phyloP scores from a whole-genome alignment of 2,113 vertebrate species.

The Accipiter cooperii region DNA sequence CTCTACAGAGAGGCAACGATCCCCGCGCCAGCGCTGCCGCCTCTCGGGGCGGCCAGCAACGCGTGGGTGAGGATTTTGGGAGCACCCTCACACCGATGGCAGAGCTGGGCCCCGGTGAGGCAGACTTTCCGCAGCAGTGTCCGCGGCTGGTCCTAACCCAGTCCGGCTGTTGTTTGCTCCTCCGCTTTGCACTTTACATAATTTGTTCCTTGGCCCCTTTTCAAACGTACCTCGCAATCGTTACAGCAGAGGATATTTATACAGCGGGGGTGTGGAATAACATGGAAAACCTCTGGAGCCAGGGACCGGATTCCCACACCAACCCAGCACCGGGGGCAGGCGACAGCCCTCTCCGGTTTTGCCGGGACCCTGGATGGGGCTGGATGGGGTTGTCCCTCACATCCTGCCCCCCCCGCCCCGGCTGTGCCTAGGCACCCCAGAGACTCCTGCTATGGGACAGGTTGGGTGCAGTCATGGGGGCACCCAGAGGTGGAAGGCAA shows the following conservation, averaged over 20 bases:
- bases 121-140: background rate
- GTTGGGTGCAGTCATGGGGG: rapidly evolving
- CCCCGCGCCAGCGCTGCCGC: rapidly evolving
- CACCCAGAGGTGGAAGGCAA: background rate
- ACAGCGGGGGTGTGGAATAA: background rate
- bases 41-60: background rate
- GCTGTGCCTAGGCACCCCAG: rapidly evolving
- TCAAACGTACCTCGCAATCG: background rate
- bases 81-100: background rate
- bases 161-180: background rate
- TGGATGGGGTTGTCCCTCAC: background rate
- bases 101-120: background rate
- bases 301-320: background rate
- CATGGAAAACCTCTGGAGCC: background rate
- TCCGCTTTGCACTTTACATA: background rate
- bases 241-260: background rate
- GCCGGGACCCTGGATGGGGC: too few species aligned
- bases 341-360: background rate
- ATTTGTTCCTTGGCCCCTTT: conserved; percentile 43
- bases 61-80: background rate
- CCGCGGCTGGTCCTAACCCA: background rate
- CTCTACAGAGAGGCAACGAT: rapidly evolving
- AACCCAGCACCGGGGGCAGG: background rate
- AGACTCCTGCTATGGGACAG: rapidly evolving
- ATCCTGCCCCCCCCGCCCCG: rapidly evolving